These are phyloP conservation scores for Gymnoscopelus microlampas DNA, from an alignment of 2,797 vertebrate species.

Conservation along the genomic window DNA sequence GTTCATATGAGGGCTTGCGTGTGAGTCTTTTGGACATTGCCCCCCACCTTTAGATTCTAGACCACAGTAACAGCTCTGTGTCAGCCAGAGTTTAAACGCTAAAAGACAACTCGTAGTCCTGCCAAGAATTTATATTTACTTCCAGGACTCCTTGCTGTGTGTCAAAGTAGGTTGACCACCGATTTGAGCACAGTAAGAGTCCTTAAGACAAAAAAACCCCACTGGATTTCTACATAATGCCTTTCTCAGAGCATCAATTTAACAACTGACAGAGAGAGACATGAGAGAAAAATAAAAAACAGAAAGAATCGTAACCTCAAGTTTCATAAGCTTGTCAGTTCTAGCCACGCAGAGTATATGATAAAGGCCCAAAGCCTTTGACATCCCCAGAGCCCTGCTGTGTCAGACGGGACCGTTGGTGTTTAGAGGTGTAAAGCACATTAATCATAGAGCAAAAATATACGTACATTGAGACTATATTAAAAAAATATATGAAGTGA, in stretches of 20 bases:
- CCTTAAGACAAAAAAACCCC: conserved; percentile 24
- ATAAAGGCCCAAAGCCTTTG: conserved; percentile 37
- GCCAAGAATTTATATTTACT: conserved; percentile 33
- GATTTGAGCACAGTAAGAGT: conserved; percentile 25
- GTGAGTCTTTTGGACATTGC: not conserved
- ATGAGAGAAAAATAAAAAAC: not conserved
- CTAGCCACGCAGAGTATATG: conserved; percentile 1
- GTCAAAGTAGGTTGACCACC: conserved; percentile 31
- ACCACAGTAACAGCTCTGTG: not conserved
- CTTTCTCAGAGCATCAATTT: conserved; percentile 15
- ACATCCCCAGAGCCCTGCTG: conserved; percentile 29
- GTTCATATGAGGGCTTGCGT: not conserved
- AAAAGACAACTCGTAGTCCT: conserved; percentile 23
- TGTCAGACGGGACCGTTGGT: conserved; percentile 3
- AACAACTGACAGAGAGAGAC: conserved; percentile 22
- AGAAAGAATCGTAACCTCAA: conserved; percentile 37
- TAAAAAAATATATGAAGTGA: too few relatives aligned
- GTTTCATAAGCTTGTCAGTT: conserved; percentile 58
- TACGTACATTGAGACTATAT: too few relatives aligned
- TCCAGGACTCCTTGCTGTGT: conserved; percentile 17
- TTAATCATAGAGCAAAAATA: conserved; percentile 12
- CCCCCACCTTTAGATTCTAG: not conserved
- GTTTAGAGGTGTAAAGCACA: conserved; percentile 30
- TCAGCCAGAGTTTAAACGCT: conserved; percentile 29
- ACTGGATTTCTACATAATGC: conserved; percentile 24